phyloP scores from a whole-genome alignment of 2,888 invertebrate species.

The Molorchus minor region DNA sequence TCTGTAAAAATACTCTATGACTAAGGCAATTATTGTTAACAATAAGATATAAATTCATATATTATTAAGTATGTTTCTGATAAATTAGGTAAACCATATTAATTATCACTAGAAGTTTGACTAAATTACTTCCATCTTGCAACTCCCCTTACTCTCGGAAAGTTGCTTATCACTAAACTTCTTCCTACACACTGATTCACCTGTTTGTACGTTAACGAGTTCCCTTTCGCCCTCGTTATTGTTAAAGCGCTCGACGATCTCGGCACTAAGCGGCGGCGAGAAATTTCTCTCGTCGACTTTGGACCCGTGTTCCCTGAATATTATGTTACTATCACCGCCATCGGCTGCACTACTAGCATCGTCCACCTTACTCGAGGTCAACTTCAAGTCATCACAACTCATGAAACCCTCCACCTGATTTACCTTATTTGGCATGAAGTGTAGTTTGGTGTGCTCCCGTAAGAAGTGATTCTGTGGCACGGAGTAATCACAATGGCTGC shows the following conservation, averaged over 20 bases:
- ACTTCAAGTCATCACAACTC: slow-evolving; percentile 69
- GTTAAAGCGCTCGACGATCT: slow-evolving; percentile 53
- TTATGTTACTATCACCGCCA: slow-evolving; percentile 46
- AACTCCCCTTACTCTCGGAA: slow-evolving; percentile 31
- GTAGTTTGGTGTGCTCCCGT: slow-evolving; percentile 81
- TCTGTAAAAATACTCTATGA: slow-evolving; percentile 62
- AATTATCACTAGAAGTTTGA: slow-evolving; percentile 59
- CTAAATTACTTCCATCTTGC: slow-evolving; percentile 54
- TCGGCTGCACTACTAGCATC: slow-evolving; percentile 54
- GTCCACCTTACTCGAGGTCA: slow-evolving; percentile 66
- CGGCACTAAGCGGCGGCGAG: slow-evolving; percentile 48
- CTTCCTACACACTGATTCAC: slow-evolving; percentile 55
- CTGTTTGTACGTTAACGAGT: slow-evolving; percentile 60
- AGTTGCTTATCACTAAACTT: slow-evolving; percentile 47
- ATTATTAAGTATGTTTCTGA: slow-evolving; percentile 47
- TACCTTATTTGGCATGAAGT: slow-evolving; percentile 72
- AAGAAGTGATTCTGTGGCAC: slow-evolving; percentile 78
- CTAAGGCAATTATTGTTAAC: slow-evolving; percentile 56
- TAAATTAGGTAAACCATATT: slow-evolving; percentile 43
- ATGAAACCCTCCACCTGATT: slow-evolving; percentile 69
- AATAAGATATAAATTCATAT: slow-evolving; percentile 46
- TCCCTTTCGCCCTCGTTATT: slow-evolving; percentile 60
- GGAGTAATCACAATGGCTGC: slow-evolving; percentile 85
- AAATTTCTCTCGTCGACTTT: slow-evolving; percentile 46
- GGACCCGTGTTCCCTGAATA: slow-evolving; percentile 52